Percentiles rank a stretch among this genome's conserved stretches.
Evolutionary conservation across 2,888 invertebrate species (phyloP).

Genomic region (Pseudococcus jackbeardsleyi): DNA sequence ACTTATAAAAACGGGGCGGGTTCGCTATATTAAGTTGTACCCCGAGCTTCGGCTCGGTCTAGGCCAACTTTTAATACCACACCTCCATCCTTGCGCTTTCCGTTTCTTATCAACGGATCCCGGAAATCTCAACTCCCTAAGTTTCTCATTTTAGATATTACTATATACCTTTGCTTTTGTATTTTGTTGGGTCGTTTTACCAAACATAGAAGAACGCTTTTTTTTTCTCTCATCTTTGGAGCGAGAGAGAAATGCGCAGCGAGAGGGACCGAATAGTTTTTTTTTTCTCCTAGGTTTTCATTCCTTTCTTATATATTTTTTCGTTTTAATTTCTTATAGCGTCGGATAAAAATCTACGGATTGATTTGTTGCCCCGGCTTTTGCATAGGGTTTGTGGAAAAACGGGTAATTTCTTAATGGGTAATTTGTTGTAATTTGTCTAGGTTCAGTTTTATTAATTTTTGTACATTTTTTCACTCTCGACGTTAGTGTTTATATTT

Average conservation of each 20-base stretch:
- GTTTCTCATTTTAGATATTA: constrained; percentile 65
- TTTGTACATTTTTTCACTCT: neutral
- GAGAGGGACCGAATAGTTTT: no score
- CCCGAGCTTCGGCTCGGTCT: constrained; percentile 51
- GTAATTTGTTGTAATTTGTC: constrained; percentile 43
- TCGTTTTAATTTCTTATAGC: constrained; percentile 33
- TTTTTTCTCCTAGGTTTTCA: no score
- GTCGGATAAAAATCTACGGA: constrained; percentile 18
- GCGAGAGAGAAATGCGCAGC: no score
- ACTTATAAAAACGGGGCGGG: constrained; percentile 61
- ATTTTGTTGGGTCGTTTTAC: constrained; percentile 55
- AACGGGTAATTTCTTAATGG: constrained; percentile 31
- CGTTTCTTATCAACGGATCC: constrained; percentile 64
- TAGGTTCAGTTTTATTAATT: constrained; percentile 9
- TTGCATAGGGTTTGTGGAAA: constrained; percentile 1
- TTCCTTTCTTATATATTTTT: neutral
- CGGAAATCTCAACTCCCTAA: constrained; percentile 64
- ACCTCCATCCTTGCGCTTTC: constrained; percentile 57
- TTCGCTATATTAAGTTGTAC: constrained; percentile 63
- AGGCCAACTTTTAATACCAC: constrained; percentile 63
- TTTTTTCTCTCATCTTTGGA: neutral
- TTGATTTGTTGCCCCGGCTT: constrained; percentile 11
- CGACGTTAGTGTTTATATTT: neutral
- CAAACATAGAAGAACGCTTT: constrained; percentile 42
- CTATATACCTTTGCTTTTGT: constrained; percentile 60